Conservation (phyloP, 2,797 vertebrate species). For the Miichthys miiuy region DNA sequence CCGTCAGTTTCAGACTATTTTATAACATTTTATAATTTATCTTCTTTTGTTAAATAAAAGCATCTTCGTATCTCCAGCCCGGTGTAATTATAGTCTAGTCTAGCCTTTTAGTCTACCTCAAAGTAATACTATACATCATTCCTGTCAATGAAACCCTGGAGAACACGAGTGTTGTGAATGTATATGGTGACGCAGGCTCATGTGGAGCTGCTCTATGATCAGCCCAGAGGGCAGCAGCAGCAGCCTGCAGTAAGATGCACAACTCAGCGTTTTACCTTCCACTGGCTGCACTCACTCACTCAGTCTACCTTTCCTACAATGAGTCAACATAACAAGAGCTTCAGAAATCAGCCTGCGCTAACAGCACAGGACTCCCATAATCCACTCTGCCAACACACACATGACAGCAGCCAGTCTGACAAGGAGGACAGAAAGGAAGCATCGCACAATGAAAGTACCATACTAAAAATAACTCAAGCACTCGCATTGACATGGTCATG, state of each 20-base stretch:
- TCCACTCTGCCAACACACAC: background rate
- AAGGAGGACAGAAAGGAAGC: slow-evolving; percentile 35
- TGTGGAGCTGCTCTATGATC: slow-evolving; percentile 53
- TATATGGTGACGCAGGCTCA: slow-evolving; percentile 39
- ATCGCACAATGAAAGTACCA: slow-evolving; percentile 46
- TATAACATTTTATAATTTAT: background rate
- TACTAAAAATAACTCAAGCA: slow-evolving; percentile 65
- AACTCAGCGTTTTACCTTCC: slow-evolving; percentile 73
- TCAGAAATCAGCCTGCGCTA: slow-evolving; percentile 53
- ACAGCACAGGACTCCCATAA: slow-evolving; percentile 32
- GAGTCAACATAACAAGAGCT: slow-evolving; percentile 67
- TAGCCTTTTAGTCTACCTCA: background rate
- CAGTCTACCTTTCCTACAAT: slow-evolving; percentile 53
- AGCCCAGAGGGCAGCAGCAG: slow-evolving; percentile 38
- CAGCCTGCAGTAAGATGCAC: slow-evolving; percentile 65
- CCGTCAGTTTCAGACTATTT: background rate
- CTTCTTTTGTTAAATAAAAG: background rate
- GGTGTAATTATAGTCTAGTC: background rate
- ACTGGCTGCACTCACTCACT: slow-evolving; percentile 50
- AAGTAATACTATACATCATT: slow-evolving; percentile 6
- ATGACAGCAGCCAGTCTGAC: slow-evolving; percentile 30
- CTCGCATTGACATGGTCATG: background rate
- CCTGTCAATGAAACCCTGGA: slow-evolving; percentile 13
- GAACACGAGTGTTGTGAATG: slow-evolving; percentile 14
- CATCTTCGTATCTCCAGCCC: background rate